Percentiles rank a stretch among this genome's conserved stretches.
phyloP scores from a whole-genome alignment of 2,888 invertebrate genomes.

The Netelia fuscicornis region DNA sequence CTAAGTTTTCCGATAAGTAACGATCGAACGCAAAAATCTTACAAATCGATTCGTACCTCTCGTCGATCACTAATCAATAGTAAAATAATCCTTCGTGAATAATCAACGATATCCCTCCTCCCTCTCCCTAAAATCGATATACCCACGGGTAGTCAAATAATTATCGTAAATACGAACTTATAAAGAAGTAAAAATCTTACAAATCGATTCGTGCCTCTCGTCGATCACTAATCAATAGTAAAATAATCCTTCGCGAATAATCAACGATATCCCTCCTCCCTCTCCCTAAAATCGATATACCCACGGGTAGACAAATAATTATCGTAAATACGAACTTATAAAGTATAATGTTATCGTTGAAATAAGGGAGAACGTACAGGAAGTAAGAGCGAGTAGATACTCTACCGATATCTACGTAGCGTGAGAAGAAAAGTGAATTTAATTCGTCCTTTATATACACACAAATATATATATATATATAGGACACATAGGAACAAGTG shows the following conservation, averaged over 20 bases:
- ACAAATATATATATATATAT: not conserved
- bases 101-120: too few species aligned
- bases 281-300: not conserved
- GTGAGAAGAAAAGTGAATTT: conserved; percentile 48
- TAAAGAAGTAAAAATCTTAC: too few species aligned
- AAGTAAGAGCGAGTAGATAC: conserved; percentile 25
- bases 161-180: not conserved
- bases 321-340: not conserved
- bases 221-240: too few species aligned
- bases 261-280: too few species aligned
- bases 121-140: not conserved
- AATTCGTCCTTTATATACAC: conserved; percentile 3
- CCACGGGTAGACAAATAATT: not conserved
- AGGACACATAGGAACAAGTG: conserved; percentile 20
- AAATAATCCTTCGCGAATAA: too few species aligned
- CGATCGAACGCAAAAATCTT: too few species aligned
- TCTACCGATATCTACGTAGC: not conserved
- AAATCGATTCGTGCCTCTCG: too few species aligned
- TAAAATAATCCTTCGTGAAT: too few species aligned
- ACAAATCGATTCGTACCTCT: too few species aligned
- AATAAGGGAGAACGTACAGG: not conserved
- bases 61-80: too few species aligned
- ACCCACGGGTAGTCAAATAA: not conserved
- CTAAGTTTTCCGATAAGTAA: too few species aligned
- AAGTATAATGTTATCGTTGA: not conserved